phyloP scores from a whole-genome alignment of 1,140 invertebrate species.

The Antheraea pernyi region DNA sequence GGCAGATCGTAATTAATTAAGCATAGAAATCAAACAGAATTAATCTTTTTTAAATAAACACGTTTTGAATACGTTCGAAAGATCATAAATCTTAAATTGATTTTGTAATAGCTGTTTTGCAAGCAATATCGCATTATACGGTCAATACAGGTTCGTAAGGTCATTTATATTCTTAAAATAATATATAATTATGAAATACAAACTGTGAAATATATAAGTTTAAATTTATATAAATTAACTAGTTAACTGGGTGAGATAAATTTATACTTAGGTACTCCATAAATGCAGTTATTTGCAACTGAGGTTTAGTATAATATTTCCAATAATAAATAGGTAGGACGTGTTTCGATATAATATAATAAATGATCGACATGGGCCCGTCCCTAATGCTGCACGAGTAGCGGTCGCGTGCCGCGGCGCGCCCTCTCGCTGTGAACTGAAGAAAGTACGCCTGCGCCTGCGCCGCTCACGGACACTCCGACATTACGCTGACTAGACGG shows the following conservation, averaged over 20 bases:
- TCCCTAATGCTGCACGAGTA: constrained; percentile 44
- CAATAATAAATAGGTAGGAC: background rate
- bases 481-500: constrained; percentile 5
- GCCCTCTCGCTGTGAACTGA: constrained; percentile 40
- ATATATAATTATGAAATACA: too few species aligned
- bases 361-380: constrained; percentile 20
- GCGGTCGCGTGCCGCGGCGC: constrained; percentile 64
- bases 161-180: too few species aligned
- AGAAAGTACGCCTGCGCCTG: constrained; percentile 58
- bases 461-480: constrained; percentile 15
- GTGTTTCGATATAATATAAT: constrained; percentile 8
- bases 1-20: too few species aligned
- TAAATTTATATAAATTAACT: too few species aligned
- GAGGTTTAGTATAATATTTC: constrained; percentile 4
- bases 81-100: too few species aligned
- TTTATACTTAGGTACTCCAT: background rate
- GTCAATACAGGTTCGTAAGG: too few species aligned
- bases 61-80: too few species aligned
- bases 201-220: too few species aligned
- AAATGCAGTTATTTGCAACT: background rate
- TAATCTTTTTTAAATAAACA: too few species aligned
- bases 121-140: too few species aligned
- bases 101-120: too few species aligned
- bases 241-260: background rate
- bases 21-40: too few species aligned